A percentile compares a stretch with the other conserved stretches of the same genome.
Conservation (phyloP, 2,113 vertebrate genomes). For the Sterna hirundo region DNA sequence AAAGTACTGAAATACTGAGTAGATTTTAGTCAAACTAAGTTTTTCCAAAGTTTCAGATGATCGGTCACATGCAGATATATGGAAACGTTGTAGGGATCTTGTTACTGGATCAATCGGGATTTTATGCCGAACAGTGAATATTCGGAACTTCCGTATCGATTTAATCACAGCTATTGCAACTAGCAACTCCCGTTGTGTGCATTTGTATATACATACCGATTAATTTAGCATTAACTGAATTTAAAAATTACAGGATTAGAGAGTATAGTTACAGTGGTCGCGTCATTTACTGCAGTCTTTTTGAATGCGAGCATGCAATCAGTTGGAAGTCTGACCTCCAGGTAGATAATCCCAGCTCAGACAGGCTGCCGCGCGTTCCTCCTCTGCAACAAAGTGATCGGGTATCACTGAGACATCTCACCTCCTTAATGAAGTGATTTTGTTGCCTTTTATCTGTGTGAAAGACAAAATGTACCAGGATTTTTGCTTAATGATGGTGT, state of each 20-base stretch:
- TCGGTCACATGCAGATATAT: background rate
- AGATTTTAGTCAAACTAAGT: background rate
- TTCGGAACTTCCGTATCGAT: background rate
- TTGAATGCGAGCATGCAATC: background rate
- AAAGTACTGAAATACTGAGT: background rate
- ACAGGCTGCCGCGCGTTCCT: background rate
- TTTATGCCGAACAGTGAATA: background rate
- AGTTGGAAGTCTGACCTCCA: slow-evolving; percentile 36
- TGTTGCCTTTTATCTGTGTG: slow-evolving; percentile 65
- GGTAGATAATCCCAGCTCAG: slow-evolving; percentile 3
- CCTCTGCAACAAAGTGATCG: slow-evolving; percentile 32
- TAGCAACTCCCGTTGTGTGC: background rate
- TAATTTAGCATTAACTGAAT: background rate
- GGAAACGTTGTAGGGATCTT: background rate
- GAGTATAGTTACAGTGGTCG: background rate
- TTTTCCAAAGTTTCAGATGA: background rate
- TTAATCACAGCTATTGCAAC: background rate
- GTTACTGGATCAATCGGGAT: background rate
- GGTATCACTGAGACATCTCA: slow-evolving; percentile 36
- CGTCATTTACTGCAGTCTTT: background rate
- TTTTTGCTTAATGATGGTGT: slow-evolving; percentile 30
- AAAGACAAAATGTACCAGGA: slow-evolving; percentile 1
- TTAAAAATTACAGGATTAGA: background rate
- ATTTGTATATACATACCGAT: background rate
- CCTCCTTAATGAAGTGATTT: slow-evolving; percentile 47